These are phyloP conservation scores for Schmidtea mediterranea DNA, from an alignment of 1,140 invertebrate genomes.

Conservation along the genomic window DNA sequence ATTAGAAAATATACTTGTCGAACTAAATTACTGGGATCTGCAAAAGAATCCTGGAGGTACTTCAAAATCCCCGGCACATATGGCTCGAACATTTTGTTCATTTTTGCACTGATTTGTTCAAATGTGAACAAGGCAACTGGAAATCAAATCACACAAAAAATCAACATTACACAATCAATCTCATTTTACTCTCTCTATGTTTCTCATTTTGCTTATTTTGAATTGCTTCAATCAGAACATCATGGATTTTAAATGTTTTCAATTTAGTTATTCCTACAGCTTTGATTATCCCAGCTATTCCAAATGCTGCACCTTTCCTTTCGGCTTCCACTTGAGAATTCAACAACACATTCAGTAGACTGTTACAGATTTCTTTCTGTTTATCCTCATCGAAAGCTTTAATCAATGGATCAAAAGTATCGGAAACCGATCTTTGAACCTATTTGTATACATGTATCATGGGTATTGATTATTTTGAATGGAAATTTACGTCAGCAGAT, in stretches of 20 bases:
- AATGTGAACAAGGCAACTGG: constrained; percentile 72
- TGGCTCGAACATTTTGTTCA: constrained; percentile 82
- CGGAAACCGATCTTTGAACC: constrained; percentile 88
- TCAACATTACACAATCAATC: too few species aligned
- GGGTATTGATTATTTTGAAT: too few species aligned
- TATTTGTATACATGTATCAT: constrained; percentile 19
- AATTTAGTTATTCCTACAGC: constrained; percentile 77
- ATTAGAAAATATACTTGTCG: constrained; percentile 28
- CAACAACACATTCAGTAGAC: not conserved
- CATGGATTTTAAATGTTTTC: constrained; percentile 84
- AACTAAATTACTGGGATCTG: constrained; percentile 53
- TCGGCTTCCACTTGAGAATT: constrained; percentile 77
- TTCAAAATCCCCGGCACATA: constrained; percentile 90
- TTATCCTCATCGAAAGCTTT: constrained; percentile 66
- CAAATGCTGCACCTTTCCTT: constrained; percentile 36
- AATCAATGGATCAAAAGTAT: constrained; percentile 71
- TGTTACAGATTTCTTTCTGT: not conserved
- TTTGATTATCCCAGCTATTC: constrained; percentile 41
- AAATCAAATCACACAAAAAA: constrained; percentile 4
- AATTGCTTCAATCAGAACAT: constrained; percentile 63
- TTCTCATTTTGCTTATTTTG: constrained; percentile 84
- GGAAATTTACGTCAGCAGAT: constrained; percentile 49
- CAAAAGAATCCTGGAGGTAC: constrained; percentile 73
- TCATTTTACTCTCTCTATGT: constrained; percentile 46
- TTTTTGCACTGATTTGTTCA: constrained; percentile 76